Evolutionary conservation across 2,888 invertebrate genomes (phyloP).

Genomic region (Drosophila suboccidentalis): DNA sequence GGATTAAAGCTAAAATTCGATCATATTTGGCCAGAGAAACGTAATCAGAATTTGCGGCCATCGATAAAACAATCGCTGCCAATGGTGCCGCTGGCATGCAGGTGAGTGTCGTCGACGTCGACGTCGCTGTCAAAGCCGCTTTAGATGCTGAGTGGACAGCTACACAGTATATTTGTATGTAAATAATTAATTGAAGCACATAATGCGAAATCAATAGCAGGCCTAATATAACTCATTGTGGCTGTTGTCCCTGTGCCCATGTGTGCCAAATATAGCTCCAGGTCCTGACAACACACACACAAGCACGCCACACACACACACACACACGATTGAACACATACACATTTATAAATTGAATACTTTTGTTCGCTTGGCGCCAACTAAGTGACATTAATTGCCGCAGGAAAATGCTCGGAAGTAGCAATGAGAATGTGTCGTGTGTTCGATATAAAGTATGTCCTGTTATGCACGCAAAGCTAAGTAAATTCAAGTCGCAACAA

Average conservation of each 20-base stretch:
- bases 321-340: constrained; percentile 7
- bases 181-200: constrained; percentile 67
- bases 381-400: constrained; percentile 55
- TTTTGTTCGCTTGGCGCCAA: constrained; percentile 56
- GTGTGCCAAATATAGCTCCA: constrained; percentile 72
- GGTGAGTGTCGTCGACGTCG: constrained; percentile 86
- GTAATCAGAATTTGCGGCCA: constrained; percentile 89
- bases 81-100: constrained; percentile 90
- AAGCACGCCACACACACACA: constrained; percentile 15
- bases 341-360: constrained; percentile 56
- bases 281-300: constrained; percentile 57
- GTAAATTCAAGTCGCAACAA: no score
- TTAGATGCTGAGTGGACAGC: constrained; percentile 37
- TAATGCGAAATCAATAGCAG: constrained; percentile 75
- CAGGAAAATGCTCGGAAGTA: constrained; percentile 15
- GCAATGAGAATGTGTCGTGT: constrained; percentile 18
- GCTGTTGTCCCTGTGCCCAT: constrained; percentile 13
- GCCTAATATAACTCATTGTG: constrained; percentile 55
- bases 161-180: constrained; percentile 18
- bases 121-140: constrained; percentile 7
- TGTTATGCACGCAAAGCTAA: no score
- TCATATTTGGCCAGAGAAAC: constrained; percentile 91
- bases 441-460: neutral
- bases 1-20: constrained; percentile 91
- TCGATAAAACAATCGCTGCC: constrained; percentile 90